Percentiles rank a stretch among this genome's conserved stretches.
phyloP scores from a whole-genome alignment of 2,113 vertebrate species.

The Ceyx margarethae region DNA sequence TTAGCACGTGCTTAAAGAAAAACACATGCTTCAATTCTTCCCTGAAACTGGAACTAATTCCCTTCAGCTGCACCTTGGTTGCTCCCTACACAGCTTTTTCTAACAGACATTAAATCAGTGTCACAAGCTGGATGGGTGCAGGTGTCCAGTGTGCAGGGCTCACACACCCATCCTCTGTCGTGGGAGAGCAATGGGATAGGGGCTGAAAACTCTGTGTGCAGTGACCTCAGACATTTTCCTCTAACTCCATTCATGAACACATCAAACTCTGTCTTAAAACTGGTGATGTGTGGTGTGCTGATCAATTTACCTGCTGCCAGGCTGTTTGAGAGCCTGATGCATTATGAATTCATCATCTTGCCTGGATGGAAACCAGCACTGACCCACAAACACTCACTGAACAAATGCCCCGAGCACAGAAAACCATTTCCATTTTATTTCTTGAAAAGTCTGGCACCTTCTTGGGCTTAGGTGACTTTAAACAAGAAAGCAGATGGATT shows the following conservation, averaged over 20 bases:
- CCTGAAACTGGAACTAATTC: constrained; percentile 44
- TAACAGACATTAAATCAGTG: background rate
- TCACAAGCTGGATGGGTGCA: background rate
- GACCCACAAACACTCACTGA: background rate
- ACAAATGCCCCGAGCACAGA: background rate
- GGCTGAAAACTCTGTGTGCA: background rate
- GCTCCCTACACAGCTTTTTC: background rate
- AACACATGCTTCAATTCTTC: constrained; percentile 39
- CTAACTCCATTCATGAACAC: background rate
- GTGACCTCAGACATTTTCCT: background rate
- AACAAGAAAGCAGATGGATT: background rate
- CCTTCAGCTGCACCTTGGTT: background rate
- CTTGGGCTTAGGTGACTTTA: background rate
- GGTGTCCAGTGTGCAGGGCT: background rate
- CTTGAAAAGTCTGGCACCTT: background rate
- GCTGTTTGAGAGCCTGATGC: background rate
- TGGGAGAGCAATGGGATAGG: background rate
- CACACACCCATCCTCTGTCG: background rate
- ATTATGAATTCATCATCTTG: background rate
- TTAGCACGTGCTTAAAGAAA: constrained; percentile 44
- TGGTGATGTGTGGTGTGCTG: background rate
- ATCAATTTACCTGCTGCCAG: background rate
- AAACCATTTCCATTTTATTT: background rate
- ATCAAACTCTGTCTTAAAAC: background rate
- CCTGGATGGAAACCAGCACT: background rate